Evolutionary conservation across 2,113 vertebrate species (phyloP).

Genomic region (Cochlearius cochlearius): DNA sequence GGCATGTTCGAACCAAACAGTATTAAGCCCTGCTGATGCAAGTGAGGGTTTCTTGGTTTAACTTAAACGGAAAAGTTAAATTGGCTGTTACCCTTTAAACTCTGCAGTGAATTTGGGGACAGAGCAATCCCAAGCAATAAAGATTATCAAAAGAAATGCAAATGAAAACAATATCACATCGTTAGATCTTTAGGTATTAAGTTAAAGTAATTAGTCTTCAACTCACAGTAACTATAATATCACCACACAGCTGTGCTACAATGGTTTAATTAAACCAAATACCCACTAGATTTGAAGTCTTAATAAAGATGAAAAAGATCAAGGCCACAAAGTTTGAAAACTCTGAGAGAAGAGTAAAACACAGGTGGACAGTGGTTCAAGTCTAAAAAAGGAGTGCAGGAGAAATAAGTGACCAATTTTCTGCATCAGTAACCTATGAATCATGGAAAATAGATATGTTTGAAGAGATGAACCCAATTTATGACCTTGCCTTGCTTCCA

Average conservation of each 20-base stretch:
- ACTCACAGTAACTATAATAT: neutral
- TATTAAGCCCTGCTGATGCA: neutral
- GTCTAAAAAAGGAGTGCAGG: neutral
- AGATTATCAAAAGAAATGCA: constrained; percentile 15
- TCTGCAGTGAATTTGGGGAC: neutral
- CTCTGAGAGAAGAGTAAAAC: neutral
- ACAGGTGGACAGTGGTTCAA: neutral
- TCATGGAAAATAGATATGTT: neutral
- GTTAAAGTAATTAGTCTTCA: constrained; percentile 34
- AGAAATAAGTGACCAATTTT: neutral
- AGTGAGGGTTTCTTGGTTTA: neutral
- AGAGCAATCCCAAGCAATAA: neutral
- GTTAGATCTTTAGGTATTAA: constrained; percentile 56
- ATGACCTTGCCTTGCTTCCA: neutral
- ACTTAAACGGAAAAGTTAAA: neutral
- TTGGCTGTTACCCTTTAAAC: neutral
- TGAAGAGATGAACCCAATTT: neutral
- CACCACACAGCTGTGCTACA: neutral
- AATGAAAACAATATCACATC: constrained; percentile 31
- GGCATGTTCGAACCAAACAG: neutral
- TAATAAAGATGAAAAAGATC: constrained; percentile 22
- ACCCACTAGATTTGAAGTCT: constrained; percentile 11
- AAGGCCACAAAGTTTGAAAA: neutral
- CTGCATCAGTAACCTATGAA: neutral
- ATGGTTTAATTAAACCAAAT: constrained; percentile 47